Evolutionary conservation across 2,797 vertebrate species (phyloP), one percentile per base, ranked within the genome.

Genomic region (Poecilia wingei): DNA sequence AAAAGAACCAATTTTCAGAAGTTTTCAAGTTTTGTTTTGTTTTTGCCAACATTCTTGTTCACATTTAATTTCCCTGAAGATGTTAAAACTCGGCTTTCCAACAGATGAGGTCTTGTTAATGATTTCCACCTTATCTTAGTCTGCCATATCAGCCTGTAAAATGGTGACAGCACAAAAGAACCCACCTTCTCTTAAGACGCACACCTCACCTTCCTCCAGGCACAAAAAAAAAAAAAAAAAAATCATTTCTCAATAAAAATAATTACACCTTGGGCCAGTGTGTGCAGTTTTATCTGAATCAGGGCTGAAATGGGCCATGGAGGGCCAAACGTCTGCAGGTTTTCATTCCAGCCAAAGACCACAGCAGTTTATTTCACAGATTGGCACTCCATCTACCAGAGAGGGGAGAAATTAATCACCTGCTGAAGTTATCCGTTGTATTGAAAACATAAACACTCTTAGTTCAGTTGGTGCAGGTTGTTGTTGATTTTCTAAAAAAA

Each of bases 331-430:
- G 28, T 55, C 79, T 72, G 78, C 81, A 72, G 80, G 64, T 79
- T 87, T 81, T 87, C 84, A 82, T 84, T 79, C 73, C 78, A 77
- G 75, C 85, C 83, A 78, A 78, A 84, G 66, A 80, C 75, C 71
- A 83, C 84, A 79, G 81, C 83, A 79, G 80, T 74, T 89, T 82
- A 84, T 89, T 86, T 86, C 86, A 86, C 84, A 89, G 83, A 87
- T 83, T 88, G 85, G 78, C 87, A 77, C 86, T 87, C 83, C 80
- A 86, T 93, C 91, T 91, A 82, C 61, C 1, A 20, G n/a, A 41
- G 18, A 68, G 74, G 75, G 80, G 79, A 57, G 39, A 79, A 88
- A 87, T 84, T 77, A 91, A 90, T 91, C 85, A 86, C 82, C 86
- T 80, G 84, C 79, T 69, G 78, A 76, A 61, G 74, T 64, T 47